Percentiles rank a stretch among this genome's conserved stretches.
Evolutionary conservation across 2,113 vertebrate species (phyloP).

Genomic region (Bombycilla garrulus): DNA sequence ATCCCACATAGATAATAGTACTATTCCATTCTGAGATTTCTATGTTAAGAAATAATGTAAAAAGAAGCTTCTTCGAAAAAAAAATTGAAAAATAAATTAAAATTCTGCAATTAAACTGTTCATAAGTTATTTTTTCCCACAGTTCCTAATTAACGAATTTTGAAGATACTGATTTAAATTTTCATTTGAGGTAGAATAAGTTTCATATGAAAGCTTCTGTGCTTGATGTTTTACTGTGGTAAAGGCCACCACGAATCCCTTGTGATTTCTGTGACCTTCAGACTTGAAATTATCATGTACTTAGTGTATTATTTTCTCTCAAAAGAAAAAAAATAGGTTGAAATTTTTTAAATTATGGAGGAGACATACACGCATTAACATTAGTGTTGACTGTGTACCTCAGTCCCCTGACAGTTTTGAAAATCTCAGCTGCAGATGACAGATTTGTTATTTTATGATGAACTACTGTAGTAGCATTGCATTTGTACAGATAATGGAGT

Average conservation of each 20-base stretch:
- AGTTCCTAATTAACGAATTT: neutral
- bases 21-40: neutral
- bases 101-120: neutral
- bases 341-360: neutral
- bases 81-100: neutral
- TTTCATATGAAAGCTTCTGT: neutral
- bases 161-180: neutral
- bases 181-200: neutral
- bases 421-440: neutral
- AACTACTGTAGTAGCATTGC: neutral
- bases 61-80: neutral
- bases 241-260: neutral
- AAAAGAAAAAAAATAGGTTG: neutral
- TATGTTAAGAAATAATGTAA: neutral
- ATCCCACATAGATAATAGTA: neutral
- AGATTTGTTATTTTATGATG: neutral
- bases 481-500: conserved; percentile 6
- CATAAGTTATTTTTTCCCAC: neutral
- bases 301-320: neutral
- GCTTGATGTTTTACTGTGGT: neutral
- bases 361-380: neutral
- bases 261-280: conserved; percentile 14
- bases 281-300: conserved; percentile 12
- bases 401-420: neutral
- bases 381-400: neutral